Evolutionary conservation across 2,113 vertebrate species (phyloP).

Genomic region (Calyptomena viridis): DNA sequence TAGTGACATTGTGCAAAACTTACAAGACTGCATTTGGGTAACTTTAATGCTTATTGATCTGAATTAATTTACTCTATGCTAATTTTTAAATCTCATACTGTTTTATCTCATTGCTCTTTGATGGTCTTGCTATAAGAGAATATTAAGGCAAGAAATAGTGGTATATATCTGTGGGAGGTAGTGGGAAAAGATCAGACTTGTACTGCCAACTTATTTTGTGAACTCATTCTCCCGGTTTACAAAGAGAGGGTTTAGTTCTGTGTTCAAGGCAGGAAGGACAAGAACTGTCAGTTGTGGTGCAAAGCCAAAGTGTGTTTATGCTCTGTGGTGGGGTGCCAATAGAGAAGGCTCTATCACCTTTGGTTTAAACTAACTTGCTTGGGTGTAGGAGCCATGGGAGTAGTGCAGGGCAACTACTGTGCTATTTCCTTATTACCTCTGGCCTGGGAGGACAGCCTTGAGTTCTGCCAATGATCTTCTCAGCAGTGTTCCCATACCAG

Average conservation of each 20-base stretch:
- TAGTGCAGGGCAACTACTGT: neutral
- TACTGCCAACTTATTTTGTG: neutral
- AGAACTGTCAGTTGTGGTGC: neutral
- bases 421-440: neutral
- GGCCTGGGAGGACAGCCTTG: neutral
- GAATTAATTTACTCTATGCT: neutral
- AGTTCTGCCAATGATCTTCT: neutral
- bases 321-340: neutral
- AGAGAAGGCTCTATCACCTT: neutral
- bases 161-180: neutral
- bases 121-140: neutral
- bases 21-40: neutral
- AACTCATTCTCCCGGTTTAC: neutral
- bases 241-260: neutral
- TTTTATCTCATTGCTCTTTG: neutral
- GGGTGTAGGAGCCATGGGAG: neutral
- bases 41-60: neutral
- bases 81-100: neutral
- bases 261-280: neutral
- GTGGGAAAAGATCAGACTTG: neutral
- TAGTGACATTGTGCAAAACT: neutral
- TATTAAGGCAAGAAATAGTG: neutral
- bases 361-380: neutral
- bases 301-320: neutral
- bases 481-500: accelerated